Percentiles rank a stretch among this genome's conserved stretches.
Conservation (phyloP, 1,140 invertebrate species). For the Sycobia sp. region DNA sequence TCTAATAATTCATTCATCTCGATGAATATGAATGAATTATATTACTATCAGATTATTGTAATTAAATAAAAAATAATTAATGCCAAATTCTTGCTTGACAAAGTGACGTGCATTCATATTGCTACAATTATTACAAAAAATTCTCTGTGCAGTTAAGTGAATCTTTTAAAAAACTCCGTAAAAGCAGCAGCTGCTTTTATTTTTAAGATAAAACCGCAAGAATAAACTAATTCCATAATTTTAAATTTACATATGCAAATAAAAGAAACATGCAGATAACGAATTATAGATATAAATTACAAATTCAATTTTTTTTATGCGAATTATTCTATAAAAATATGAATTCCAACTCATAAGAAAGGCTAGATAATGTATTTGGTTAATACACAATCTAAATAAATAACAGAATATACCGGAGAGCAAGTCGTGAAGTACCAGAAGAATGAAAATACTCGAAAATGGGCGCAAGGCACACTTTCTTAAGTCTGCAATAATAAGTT, state of each 20-base stretch:
- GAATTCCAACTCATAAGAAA: neutral
- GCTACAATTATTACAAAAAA: conserved; percentile 1
- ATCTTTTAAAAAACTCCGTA: conserved; percentile 12
- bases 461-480: conserved; percentile 29
- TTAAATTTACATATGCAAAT: conserved; percentile 1
- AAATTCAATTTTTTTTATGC: conserved; percentile 22
- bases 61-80: conserved; percentile 28
- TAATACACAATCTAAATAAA: conserved; percentile 5
- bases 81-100: conserved; percentile 33
- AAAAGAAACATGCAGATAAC: neutral
- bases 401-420: conserved; percentile 16
- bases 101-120: conserved; percentile 21
- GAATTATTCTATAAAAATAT: conserved; percentile 19
- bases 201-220: conserved; percentile 14
- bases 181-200: conserved; percentile 3
- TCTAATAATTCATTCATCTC: too few species aligned
- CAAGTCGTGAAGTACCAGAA: conserved; percentile 1
- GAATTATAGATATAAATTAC: conserved; percentile 3
- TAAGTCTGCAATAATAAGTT: conserved; percentile 35
- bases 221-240: conserved; percentile 5
- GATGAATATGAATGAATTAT: conserved; percentile 9
- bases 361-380: conserved; percentile 11
- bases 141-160: conserved; percentile 26
- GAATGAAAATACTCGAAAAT: conserved; percentile 24
- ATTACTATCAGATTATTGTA: conserved; percentile 25